Evolutionary conservation across 2,888 invertebrate species (phyloP), one percentile per base, ranked within the genome.

Genomic region (Caenorhabditis uteleia): DNA sequence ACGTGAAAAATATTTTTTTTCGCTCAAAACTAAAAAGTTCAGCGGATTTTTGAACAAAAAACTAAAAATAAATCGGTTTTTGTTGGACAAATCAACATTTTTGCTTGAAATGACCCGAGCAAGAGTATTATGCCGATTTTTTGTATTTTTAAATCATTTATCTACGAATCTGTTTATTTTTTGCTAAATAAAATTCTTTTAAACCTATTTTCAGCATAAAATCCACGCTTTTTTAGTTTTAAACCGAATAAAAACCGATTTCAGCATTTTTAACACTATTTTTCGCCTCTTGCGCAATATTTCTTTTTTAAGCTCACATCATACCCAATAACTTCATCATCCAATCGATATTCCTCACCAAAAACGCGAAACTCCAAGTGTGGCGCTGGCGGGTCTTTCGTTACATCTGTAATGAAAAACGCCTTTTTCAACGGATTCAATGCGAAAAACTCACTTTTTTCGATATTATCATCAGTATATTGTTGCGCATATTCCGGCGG

Each of bases 281-380:
- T 34, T 10, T 18, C 7, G 31, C 10, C 42, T 16, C 18, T 21
- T 31, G 16, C 21, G 27, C 12, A 62, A 20, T 31, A 40, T 34
- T 12, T 27, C 25, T 7, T 16, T 12, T 25, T 33, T 20, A 20
- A 43, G 26, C n/a, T n/a, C n/a, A n/a, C n/a, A n/a, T n/a, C 66
- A 49, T n/a, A 80, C 80, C 67, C 59, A 27, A 75, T 62, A 25
- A 77, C 68, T 25, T 68, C 70, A 33, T 75, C 80, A 25, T 80
- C 78, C 10, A 79, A 45, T 45, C 76, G 69, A 54, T 72, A 75
- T 36, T 74, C 71, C 49, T 80, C 80, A 14, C 78, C 78, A 56
- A 80, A 83, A 39, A 77, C 77, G 10, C 53, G 55, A 59, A 80
- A 83, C 47, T 78, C 74, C 0, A 70, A 68, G n/a, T 77, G 76